Evolutionary conservation across 2,113 vertebrate species (phyloP), one percentile per base, ranked within the genome.

Genomic region (Talpa occidentalis): DNA sequence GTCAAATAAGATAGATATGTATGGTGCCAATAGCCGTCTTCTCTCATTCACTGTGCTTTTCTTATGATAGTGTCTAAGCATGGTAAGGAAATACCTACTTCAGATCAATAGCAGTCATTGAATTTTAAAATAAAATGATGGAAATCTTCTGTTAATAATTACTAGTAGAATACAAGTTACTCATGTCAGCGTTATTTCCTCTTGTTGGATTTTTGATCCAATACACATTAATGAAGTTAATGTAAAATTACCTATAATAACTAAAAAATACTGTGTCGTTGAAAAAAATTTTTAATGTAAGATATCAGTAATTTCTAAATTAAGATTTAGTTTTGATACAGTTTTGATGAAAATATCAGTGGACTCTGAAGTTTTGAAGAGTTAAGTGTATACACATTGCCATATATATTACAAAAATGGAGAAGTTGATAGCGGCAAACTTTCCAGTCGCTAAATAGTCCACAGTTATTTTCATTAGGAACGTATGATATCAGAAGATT

Each of bases 101-200:
- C 69, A 88, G 60, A 85, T 72, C 66, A 94, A 28, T 94, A 93
- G 56, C 19, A 92, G 15, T 91, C 59, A 95, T 67, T 88, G 72
- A 83, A 91, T 92, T 95, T 96, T 73, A 90, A 95, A 93, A 47
- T 81, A 93, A 86, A 97, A 66, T 93, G 64, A 77, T 89, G 70
- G 35, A 72, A 91, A 89, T n/a, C 17, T 72, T 73, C 52, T 92
- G 37, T 94, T 93, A 90, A 70, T 92, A 89, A 85, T 95, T 96
- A 35, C 42, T 82, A 90, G 91, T 90, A 92, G 74, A 94, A 88
- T 69, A 86, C 22, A 93, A 69, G 81, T 91, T 94, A 82, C 14
- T 54, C n/a, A 82, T 91, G 60, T 92, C 40, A 87, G 52, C 32
- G 49, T 94, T 95, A 52, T 85, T 94, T 69, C 94, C 94, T 94